Evolutionary conservation across 2,797 vertebrate genomes (phyloP), one percentile per base, ranked within the genome.

Genomic region (Clarias fuscus): DNA sequence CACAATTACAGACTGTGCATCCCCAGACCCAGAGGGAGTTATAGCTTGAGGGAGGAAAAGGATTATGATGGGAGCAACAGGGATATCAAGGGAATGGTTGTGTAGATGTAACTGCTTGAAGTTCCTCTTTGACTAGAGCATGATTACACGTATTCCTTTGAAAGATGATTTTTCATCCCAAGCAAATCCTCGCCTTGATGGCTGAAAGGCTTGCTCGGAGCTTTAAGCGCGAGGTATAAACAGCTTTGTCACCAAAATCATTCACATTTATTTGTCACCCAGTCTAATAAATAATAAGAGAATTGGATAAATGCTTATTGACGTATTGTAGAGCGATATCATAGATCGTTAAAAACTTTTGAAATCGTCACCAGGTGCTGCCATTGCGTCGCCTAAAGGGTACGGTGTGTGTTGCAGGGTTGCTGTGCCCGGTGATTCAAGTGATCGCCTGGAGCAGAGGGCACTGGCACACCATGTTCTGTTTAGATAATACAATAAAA

Each of bases 1-100:
- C 94, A 95, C 93, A 95, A 96, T 96, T 96, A 95, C 95, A 96
- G 95, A 94, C 93, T 94, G 92, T 92, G 92, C 91, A 92, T 93
- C 92, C 93, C 93, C 93, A 93, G 93, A 95, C 94, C 93, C 92
- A 91, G 92, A 93, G 58, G 84, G 90, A 94, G 92, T 92, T 93
- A 93, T 94, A 93, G 94, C 91, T 92, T 93, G 93, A 92, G 91
- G 93, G 92, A 90, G 89, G 86, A 53, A 68, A 53, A 68, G 82
- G 71, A 79, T 40, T 77, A 37, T 85, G 87, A 86, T 82, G 83
- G 84, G 88, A 87, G 59, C 40, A 70, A 86, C 75, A 61, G 88
- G 91, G 90, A 91, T 82, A 89, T 91, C 87, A 5, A 78, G 30
- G 58, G 53, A 59, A 77, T 1, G 7, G 56, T 58, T 27, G 2